phyloP scores from a whole-genome alignment of 2,888 invertebrate genomes.

The Myopa tessellatipennis region DNA sequence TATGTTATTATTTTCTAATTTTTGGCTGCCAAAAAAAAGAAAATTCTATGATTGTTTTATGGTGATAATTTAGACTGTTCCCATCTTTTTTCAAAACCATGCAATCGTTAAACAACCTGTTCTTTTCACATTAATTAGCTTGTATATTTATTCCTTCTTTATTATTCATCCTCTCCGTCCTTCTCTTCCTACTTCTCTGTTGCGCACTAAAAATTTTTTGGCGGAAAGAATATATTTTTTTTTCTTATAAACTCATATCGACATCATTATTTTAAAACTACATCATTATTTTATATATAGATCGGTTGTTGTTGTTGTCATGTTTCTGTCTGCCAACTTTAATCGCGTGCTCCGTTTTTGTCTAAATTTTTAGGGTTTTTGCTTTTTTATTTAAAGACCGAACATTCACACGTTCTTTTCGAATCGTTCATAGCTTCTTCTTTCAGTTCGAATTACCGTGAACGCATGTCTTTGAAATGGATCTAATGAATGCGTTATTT shows the following conservation, averaged over 20 bases:
- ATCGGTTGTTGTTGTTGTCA: background rate
- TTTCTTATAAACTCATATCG: background rate
- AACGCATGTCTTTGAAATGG: no score
- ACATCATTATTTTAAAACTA: conserved; percentile 5
- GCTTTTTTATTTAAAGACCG: no score
- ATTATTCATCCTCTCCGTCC: background rate
- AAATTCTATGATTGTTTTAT: background rate
- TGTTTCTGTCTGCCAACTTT: background rate
- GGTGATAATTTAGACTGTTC: conserved; percentile 6
- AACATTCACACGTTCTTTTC: no score
- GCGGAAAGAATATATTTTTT: background rate
- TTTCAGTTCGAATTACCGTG: no score
- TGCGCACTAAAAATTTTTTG: background rate
- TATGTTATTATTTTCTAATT: background rate
- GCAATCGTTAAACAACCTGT: background rate
- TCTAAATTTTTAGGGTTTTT: background rate
- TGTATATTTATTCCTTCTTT: background rate
- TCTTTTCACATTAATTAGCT: background rate
- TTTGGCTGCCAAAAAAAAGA: background rate
- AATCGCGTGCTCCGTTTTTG: conserved; percentile 2
- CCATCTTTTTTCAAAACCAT: background rate
- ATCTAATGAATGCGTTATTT: no score
- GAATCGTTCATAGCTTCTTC: no score
- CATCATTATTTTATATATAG: conserved; percentile 4
- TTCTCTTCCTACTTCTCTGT: background rate